Evolutionary conservation across 2,888 invertebrate species (phyloP), one percentile per base, ranked within the genome.

Genomic region (Lumbricus terrestris): DNA sequence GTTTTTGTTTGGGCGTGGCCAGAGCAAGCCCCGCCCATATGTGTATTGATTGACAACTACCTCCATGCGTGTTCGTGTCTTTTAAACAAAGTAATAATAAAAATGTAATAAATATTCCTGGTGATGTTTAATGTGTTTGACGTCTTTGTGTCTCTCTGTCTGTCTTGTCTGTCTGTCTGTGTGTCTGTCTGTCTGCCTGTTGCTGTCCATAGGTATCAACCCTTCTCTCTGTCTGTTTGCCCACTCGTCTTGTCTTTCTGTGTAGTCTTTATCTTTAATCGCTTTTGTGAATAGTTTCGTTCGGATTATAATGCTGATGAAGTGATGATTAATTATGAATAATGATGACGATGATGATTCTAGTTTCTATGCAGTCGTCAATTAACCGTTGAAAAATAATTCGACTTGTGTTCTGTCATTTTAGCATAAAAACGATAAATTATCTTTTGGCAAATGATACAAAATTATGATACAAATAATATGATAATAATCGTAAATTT

Each of bases 21-120:
- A 69, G n/a, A n/a, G 69, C 69, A n/a, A n/a, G 69, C 29, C 11
- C 69, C 69, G 69, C 69, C 69, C n/a, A 3, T 54, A n/a, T 69
- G n/a, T 69, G n/a, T 69, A n/a, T 69, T 69, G 69, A 69, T 69
- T 69, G 69, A 69, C 69, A 69, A 8, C 69, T 69, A 69, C 69
- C 69, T 69, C 69, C n/a, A n/a, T 69, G n/a, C 69, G 69, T 69
- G 69, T 69, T 69, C n/a, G 69, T 69, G n/a, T n/a, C n/a, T 69
- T 69, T 29, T 69, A n/a, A n/a, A 69, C n/a, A 69, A 29, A 69
- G 69, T 69, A 69, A 69, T 69, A 69, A 69, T 69, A 69, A 69
- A n/a, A 29, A 16, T n/a, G n/a, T 69, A 69, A 8, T 69, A n/a
- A n/a, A 69, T 69, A 69, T 69, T 69, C 69, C 69, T 69, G 29